Conservation (phyloP, 2,797 vertebrate genomes). For the Thripadectes ignobilis region DNA sequence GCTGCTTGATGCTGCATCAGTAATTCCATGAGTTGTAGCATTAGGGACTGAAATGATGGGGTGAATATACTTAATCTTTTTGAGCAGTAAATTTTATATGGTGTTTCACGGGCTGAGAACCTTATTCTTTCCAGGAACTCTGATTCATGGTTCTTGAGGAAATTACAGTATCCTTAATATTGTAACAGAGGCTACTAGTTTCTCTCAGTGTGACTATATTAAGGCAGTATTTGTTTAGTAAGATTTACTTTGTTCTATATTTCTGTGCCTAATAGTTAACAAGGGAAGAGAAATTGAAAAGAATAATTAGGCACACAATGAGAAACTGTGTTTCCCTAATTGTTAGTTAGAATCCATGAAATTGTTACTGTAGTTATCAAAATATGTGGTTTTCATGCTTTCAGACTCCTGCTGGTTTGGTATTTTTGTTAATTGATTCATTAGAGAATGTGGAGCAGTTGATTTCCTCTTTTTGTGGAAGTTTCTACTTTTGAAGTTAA, state of each 20-base stretch:
- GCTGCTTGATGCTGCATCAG: background rate
- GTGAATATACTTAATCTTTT: background rate
- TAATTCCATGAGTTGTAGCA: background rate
- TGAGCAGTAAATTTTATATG: background rate
- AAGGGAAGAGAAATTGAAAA: background rate
- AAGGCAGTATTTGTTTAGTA: background rate
- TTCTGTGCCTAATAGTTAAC: background rate
- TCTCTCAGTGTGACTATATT: background rate
- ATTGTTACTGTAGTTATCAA: background rate
- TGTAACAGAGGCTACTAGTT: background rate
- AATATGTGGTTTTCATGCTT: background rate
- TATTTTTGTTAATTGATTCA: background rate
- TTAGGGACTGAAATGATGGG: background rate
- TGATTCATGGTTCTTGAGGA: background rate
- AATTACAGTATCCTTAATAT: background rate
- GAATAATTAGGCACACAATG: background rate
- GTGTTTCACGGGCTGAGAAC: background rate
- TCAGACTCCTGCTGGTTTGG: background rate
- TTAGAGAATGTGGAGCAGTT: background rate
- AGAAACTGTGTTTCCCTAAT: background rate
- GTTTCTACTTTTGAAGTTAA: background rate
- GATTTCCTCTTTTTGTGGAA: background rate
- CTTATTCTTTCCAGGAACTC: background rate
- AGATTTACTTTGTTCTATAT: background rate
- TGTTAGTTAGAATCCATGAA: background rate